A percentile compares a stretch with the other conserved stretches of the same genome.
These are phyloP conservation scores for Tetraodon nigroviridis DNA, from an alignment of 2,113 vertebrate species.

Conservation along the genomic window DNA sequence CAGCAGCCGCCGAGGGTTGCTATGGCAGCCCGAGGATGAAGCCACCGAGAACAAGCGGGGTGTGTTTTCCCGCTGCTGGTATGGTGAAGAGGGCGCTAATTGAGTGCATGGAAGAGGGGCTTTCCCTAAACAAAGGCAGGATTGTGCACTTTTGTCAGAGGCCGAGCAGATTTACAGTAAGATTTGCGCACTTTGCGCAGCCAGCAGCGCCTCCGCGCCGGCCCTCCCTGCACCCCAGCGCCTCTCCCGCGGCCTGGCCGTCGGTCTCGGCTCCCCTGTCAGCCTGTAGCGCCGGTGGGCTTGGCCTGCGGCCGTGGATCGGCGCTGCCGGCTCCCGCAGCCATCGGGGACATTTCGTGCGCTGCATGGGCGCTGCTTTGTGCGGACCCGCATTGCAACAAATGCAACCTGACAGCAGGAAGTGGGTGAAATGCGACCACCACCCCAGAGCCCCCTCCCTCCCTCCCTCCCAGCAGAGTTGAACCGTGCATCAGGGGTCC, in stretches of 20 bases:
- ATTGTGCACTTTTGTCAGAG: slow-evolving; percentile 45
- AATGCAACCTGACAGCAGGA: slow-evolving; percentile 64
- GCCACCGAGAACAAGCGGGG: slow-evolving; percentile 64
- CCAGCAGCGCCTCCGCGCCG: background rate
- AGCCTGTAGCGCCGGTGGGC: slow-evolving; percentile 2
- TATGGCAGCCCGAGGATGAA: slow-evolving; percentile 64
- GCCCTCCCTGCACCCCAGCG: background rate
- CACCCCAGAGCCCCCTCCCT: slow-evolving; percentile 29
- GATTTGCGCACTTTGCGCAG: slow-evolving; percentile 7
- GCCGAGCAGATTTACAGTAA: slow-evolving; percentile 17
- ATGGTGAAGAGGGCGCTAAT: slow-evolving; percentile 62
- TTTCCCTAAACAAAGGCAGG: slow-evolving; percentile 55
- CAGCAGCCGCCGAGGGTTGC: slow-evolving; percentile 58
- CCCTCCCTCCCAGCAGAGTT: slow-evolving; percentile 32
- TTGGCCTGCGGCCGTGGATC: slow-evolving; percentile 38
- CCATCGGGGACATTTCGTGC: slow-evolving; percentile 42
- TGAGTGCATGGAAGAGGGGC: slow-evolving; percentile 53
- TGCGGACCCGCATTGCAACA: slow-evolving; percentile 52
- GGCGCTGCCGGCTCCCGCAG: slow-evolving; percentile 41
- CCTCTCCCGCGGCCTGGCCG: slow-evolving; percentile 5
- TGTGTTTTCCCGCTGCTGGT: slow-evolving; percentile 58
- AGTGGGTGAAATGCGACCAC: slow-evolving; percentile 56
- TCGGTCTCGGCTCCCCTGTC: slow-evolving; percentile 25
- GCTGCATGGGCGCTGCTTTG: slow-evolving; percentile 30
- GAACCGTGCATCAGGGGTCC: slow-evolving; percentile 45